Percentiles rank a stretch among this genome's conserved stretches.
phyloP scores from a whole-genome alignment of 1,140 invertebrate species.

The Eupeodes corollae region DNA sequence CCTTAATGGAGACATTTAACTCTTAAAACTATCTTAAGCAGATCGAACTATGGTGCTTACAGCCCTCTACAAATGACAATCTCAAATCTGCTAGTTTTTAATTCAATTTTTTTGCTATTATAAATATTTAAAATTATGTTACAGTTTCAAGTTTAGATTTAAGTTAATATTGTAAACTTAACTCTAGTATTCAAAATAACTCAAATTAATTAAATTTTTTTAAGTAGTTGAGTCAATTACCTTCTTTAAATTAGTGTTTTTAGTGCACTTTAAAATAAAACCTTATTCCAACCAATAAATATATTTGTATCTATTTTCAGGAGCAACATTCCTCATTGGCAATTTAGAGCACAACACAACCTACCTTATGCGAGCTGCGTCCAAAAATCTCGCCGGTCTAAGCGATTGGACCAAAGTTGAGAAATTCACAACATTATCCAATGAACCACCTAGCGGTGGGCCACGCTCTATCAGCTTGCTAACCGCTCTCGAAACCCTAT shows the following conservation, averaged over 20 bases:
- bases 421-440: constrained; percentile 23
- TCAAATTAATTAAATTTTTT: no score
- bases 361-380: constrained; percentile 36
- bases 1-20: no score
- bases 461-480: background rate
- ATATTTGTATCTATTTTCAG: constrained; percentile 14
- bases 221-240: no score
- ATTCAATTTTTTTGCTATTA: no score
- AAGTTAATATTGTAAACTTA: no score
- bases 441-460: constrained; percentile 16
- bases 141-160: no score
- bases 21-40: no score
- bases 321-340: constrained; percentile 33
- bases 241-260: background rate
- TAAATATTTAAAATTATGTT: no score
- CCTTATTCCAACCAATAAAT: background rate
- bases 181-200: no score
- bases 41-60: no score
- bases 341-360: constrained; percentile 31
- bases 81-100: no score
- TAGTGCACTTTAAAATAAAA: background rate
- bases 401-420: constrained; percentile 31
- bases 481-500: background rate
- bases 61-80: no score
- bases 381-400: constrained; percentile 35